Evolutionary conservation across 2,888 invertebrate species (phyloP).

Genomic region (Papilio protenor): DNA sequence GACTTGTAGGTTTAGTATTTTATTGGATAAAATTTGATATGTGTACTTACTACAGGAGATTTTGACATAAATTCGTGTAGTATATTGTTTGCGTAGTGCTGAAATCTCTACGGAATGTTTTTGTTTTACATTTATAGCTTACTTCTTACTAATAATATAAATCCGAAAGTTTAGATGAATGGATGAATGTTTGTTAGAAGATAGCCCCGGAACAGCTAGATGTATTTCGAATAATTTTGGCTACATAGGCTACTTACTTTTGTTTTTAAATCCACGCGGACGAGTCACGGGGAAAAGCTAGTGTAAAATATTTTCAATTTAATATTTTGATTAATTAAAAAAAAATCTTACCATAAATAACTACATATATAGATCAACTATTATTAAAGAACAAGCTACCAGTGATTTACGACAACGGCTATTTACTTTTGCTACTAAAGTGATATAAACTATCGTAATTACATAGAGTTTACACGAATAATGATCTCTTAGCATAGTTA

Average conservation of each 20-base stretch:
- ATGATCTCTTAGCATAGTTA: slow-evolving; percentile 6
- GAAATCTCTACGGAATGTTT: too few species aligned
- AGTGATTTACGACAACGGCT: background rate
- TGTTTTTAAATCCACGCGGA: background rate
- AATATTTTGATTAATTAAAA: background rate
- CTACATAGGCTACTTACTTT: too few species aligned
- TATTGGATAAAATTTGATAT: background rate
- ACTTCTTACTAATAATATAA: too few species aligned
- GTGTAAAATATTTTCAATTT: background rate
- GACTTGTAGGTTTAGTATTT: background rate
- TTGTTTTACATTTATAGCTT: too few species aligned
- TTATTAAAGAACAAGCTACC: background rate
- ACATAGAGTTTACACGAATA: slow-evolving; percentile 4
- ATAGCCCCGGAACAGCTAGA: too few species aligned
- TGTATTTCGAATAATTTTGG: too few species aligned
- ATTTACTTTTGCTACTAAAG: background rate
- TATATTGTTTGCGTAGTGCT: too few species aligned
- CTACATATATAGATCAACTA: background rate
- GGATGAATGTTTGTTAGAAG: too few species aligned
- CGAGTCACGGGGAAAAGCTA: too few species aligned
- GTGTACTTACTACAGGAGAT: background rate
- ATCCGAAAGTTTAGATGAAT: too few species aligned
- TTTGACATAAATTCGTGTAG: background rate
- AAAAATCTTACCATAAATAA: background rate
- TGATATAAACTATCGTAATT: background rate